Conservation (phyloP, 2,888 invertebrate genomes). For the Abscondita cerata region DNA sequence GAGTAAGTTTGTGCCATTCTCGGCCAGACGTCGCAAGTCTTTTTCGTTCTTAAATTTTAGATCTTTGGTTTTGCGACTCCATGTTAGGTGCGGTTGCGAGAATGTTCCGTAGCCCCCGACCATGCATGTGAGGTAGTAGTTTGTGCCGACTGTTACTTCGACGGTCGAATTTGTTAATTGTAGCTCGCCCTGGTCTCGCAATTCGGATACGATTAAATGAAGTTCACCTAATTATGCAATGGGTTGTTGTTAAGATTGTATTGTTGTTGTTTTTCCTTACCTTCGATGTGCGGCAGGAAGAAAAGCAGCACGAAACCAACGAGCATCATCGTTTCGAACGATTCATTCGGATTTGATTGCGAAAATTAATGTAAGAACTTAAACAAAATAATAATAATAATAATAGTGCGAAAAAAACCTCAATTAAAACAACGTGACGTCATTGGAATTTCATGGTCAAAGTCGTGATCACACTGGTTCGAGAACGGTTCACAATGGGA, state of each 20-base stretch:
- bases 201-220: conserved; percentile 3
- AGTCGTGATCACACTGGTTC: not conserved
- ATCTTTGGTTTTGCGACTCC: not conserved
- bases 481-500: too few species aligned
- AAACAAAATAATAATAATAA: not conserved
- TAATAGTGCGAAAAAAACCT: not conserved
- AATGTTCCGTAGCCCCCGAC: not conserved
- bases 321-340: not conserved
- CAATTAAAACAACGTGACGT: conserved; percentile 5
- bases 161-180: not conserved
- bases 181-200: not conserved
- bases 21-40: conserved; percentile 23
- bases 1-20: conserved; percentile 26
- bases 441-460: conserved; percentile 10
- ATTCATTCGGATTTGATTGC: too few species aligned
- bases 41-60: conserved; percentile 4
- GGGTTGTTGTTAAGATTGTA: too few species aligned
- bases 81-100: not conserved
- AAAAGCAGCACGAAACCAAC: not conserved
- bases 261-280: not conserved
- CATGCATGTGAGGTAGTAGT: not conserved
- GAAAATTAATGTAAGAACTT: not conserved
- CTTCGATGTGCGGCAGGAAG: not conserved
- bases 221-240: conserved; percentile 13
- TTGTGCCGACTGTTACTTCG: not conserved